These are phyloP conservation scores for Anguilla marmorata DNA, from an alignment of 2,797 vertebrate genomes.

Conservation along the genomic window DNA sequence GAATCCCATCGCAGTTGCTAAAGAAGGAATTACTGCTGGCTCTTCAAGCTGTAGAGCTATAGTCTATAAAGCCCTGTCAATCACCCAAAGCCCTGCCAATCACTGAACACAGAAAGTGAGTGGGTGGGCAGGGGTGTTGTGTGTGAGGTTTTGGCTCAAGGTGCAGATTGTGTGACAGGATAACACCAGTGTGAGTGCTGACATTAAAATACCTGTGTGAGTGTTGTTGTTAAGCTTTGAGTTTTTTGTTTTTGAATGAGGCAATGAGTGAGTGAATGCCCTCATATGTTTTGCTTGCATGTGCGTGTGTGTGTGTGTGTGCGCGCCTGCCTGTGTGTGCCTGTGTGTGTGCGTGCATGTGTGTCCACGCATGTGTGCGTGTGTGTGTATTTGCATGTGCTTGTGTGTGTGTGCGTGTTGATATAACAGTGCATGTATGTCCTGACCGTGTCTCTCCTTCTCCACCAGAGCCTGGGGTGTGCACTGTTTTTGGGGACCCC, in stretches of 20 bases:
- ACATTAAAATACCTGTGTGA: background rate
- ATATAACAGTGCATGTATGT: background rate
- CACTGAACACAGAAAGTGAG: background rate
- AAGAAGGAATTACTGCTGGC: background rate
- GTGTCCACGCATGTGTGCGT: background rate
- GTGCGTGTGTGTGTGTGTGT: background rate
- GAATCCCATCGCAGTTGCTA: background rate
- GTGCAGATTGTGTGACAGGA: background rate
- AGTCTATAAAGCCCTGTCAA: slow-evolving; percentile 3
- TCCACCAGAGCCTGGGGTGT: slow-evolving; percentile 91
- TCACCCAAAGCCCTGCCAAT: background rate
- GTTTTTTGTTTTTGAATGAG: background rate
- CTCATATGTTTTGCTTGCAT: background rate
- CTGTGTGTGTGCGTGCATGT: background rate
- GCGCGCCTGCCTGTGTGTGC: background rate
- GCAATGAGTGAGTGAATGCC: background rate
- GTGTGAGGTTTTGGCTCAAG: background rate
- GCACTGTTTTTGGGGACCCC: slow-evolving; percentile 97
- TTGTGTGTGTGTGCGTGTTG: background rate
- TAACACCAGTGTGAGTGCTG: background rate
- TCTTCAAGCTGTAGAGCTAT: background rate
- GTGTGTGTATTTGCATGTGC: background rate
- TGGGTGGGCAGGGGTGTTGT: background rate
- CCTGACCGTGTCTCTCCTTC: background rate
- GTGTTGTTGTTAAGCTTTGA: background rate